phyloP scores from a whole-genome alignment of 2,113 vertebrate genomes.

The Ursus arctos region DNA sequence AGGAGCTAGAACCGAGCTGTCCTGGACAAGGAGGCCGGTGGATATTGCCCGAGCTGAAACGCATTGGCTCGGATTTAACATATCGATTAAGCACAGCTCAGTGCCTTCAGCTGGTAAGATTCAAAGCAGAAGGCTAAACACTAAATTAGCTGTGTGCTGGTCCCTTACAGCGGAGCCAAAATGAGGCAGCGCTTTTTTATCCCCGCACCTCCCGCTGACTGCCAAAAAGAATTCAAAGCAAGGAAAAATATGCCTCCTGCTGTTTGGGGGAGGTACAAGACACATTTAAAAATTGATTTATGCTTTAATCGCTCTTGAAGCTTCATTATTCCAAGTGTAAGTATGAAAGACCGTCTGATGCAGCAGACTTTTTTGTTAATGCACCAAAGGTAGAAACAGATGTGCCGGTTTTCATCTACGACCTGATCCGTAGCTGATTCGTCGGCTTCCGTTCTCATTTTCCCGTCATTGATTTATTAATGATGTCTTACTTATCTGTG shows the following conservation, averaged over 20 bases:
- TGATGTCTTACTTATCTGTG: constrained; percentile 84
- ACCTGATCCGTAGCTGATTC: constrained; percentile 78
- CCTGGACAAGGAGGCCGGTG: accelerated
- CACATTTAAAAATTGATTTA: constrained; percentile 85
- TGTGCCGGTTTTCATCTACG: constrained; percentile 77
- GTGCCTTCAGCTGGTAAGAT: neutral
- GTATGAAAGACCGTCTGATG: constrained; percentile 80
- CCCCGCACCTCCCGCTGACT: neutral
- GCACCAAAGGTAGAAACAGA: constrained; percentile 76
- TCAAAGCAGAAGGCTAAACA: constrained; percentile 45
- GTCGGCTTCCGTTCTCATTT: constrained; percentile 83
- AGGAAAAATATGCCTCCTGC: constrained; percentile 43
- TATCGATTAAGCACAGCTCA: neutral
- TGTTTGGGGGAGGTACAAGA: constrained; percentile 62
- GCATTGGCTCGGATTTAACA: neutral
- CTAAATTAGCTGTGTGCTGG: constrained; percentile 12
- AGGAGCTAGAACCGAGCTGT: neutral
- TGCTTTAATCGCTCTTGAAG: constrained; percentile 84
- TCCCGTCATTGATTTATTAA: constrained; percentile 89
- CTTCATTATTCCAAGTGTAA: constrained; percentile 87
- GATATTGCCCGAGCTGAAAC: neutral
- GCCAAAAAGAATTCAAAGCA: constrained; percentile 40
- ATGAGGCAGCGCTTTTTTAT: neutral
- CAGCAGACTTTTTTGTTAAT: constrained; percentile 84
- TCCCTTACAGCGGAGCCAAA: neutral